Conservation (phyloP, 2,888 invertebrate species). For the Dichetophora obliterata region DNA sequence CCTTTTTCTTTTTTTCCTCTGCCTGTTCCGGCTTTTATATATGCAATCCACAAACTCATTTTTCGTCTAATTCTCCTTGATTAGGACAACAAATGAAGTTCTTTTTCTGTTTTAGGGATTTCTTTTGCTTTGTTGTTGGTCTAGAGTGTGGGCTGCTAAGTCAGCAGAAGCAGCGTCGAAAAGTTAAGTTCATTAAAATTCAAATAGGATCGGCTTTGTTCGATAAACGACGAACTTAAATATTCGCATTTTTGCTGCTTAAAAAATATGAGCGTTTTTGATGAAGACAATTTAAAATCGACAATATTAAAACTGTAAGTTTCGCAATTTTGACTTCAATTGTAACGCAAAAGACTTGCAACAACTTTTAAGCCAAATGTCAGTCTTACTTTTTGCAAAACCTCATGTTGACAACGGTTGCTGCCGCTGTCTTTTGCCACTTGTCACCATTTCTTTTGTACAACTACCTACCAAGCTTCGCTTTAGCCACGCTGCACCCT, state of each 20-base stretch:
- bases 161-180: not conserved
- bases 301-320: not conserved
- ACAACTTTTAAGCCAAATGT: not conserved
- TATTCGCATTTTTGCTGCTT: slow-evolving; percentile 35
- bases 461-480: not conserved
- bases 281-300: no score
- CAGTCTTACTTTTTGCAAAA: not conserved
- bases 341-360: no score
- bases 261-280: not conserved
- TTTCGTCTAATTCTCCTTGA: slow-evolving; percentile 46
- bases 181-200: slow-evolving; percentile 50
- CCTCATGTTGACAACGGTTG: not conserved
- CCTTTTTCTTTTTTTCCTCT: not conserved
- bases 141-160: not conserved
- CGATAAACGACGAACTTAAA: slow-evolving; percentile 41
- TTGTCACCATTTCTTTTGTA: slow-evolving; percentile 10
- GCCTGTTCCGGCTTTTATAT: not conserved
- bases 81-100: slow-evolving; percentile 42
- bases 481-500: not conserved
- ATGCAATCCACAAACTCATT: slow-evolving; percentile 37
- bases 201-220: slow-evolving; percentile 51
- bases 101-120: not conserved
- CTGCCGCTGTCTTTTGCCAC: not conserved
- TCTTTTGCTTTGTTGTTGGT: not conserved
- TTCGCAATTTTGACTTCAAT: no score